Evolutionary conservation across 1,140 invertebrate species (phyloP).

Genomic region (Aporrectodea caliginosa): DNA sequence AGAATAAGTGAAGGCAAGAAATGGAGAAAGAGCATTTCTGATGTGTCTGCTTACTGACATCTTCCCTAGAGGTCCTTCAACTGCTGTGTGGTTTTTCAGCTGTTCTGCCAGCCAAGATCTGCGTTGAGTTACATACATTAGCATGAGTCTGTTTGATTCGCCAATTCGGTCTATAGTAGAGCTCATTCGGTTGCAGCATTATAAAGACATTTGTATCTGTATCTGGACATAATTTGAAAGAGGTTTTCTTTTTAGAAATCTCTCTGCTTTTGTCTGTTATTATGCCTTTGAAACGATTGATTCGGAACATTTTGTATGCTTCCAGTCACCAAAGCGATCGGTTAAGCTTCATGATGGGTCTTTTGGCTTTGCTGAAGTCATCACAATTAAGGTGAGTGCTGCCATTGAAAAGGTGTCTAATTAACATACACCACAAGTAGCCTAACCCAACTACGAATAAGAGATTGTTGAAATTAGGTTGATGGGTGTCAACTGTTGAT

Average conservation of each 20-base stretch:
- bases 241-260: neutral
- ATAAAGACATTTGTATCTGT: neutral
- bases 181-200: no score
- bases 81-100: neutral
- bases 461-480: no score
- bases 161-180: no score
- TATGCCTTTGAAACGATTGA: neutral
- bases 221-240: neutral
- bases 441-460: no score
- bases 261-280: neutral
- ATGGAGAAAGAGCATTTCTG: no score
- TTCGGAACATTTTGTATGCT: neutral
- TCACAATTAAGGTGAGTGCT: conserved; percentile 30
- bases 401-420: no score
- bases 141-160: no score
- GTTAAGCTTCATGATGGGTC: conserved; percentile 31
- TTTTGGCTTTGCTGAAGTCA: conserved; percentile 29
- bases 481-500: no score
- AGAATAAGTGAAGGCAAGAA: no score
- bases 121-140: neutral
- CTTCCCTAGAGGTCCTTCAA: no score
- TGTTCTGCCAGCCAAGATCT: neutral
- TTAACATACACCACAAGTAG: no score
- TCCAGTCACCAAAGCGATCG: conserved; percentile 29
- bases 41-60: no score